Base-by-base conservation (phyloP, 1,140 invertebrate species). In the Drosophila kanapiae region DNA sequence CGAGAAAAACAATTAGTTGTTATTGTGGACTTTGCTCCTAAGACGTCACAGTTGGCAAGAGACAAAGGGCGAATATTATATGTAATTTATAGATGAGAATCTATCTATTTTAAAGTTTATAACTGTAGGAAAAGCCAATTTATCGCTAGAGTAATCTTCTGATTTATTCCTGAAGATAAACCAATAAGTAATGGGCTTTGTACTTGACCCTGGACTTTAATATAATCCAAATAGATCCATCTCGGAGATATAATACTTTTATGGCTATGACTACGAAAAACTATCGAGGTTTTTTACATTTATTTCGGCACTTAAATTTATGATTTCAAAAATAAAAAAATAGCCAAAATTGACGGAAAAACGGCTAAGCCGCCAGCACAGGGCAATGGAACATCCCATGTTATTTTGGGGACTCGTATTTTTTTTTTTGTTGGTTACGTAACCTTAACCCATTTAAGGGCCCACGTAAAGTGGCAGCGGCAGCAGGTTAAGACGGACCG, bases 381-480 rank as follows among this genome's bases (percentile, higher is more conserved):
- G 37, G 14, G 18, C 40, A 23, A 13, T 11, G 14, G 49, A 51
- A 51, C 51, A 58, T 70, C 43, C 29, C 43, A 57, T 67, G 6
- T 49, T 61, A 27, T 67, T 67, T 63, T 48, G 63, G 29, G 10
- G 16, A 54, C 16, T 54, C 51, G n/a, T n/a, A n/a, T 53, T 31
- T 47, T 58, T 53, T 58, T 79, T 70, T 79, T 86, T 65, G 51
- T 38, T 60, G 75, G 85, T 90, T 90, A 90, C 86, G 71, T 85
- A 90, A 90, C 78, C 51, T 37, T 51, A 56, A 51, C 58, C 58
- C 45, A 54, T 23, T 51, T 62, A 18, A 31, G 40, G n/a, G 37
- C 6, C 27, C 38, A 54, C 53, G 33, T 54, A 54, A 13, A 54
- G 18, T 13, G 18, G 16, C 35, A 27, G 48, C 31, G 14, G n/a